Base-by-base conservation (phyloP, 2,888 invertebrate species). In the Drosophila anomalata region DNA sequence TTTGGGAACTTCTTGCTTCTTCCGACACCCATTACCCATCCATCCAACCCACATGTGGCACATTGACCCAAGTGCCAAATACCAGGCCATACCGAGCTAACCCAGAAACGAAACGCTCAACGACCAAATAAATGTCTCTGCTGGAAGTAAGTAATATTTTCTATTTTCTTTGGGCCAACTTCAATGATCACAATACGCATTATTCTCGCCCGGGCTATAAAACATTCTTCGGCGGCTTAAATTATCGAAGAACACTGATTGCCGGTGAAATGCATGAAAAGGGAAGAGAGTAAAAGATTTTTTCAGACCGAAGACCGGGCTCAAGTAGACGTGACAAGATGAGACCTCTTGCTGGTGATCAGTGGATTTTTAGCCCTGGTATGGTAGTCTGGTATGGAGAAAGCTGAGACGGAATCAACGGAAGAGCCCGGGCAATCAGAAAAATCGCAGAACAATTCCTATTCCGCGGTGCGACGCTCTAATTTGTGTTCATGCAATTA, bases 401-500 rank as follows among this genome's bases (percentile, higher is more conserved):
- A 79, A 79, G 79, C 79, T 75, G 80, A 79, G 65, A 62, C 36
- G 41, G 41, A 79, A 83, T 87, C 84, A 56, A 54, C 48, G 70
- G 58, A 67, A 52, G 50, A 59, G 36, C 33, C 41, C 17, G 20
- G 42, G 22, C 42, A 63, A 66, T 57, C 65, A 46, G 9, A 14
- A 11, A 54, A 24, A 67, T 51, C 75, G 65, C 78, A 83, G 87
- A 81, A 86, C 62, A 53, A 77, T 88, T 82, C 80, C 87, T 65
- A 77, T 57, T 44, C 47, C 68, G 60, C 68, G 70, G 65, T 46
- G 77, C 42, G 39, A 67, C 88, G 88, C 87, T 81, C 80, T 52
- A 88, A 81, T 88, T 81, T 82, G 80, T 82, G 87, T 87, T 79
- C 86, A 79, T 61, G 80, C 71, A 86, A 81, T 81, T 81, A 88